These are phyloP conservation scores for Mesitornis unicolor DNA, from an alignment of 2,113 vertebrate species.

Conservation along the genomic window DNA sequence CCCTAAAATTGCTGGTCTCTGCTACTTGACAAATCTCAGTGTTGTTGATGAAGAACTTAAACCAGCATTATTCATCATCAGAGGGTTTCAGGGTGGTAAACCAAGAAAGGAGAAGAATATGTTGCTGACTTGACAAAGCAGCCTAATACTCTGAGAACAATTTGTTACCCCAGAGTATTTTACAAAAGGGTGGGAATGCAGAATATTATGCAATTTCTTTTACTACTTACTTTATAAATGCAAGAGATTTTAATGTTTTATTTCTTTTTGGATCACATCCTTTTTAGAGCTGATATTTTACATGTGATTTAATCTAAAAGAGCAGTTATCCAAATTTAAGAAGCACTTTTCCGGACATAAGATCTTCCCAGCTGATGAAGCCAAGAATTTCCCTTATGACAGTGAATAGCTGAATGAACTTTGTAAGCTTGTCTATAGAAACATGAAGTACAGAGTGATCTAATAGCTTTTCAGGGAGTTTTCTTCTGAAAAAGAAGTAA, in stretches of 20 bases:
- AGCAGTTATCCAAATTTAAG: not conserved
- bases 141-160: not conserved
- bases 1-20: not conserved
- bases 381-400: not conserved
- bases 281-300: not conserved
- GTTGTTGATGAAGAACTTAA: not conserved
- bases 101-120: not conserved
- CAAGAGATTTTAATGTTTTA: not conserved
- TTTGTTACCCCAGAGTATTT: not conserved
- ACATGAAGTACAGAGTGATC: not conserved
- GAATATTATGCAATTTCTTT: not conserved
- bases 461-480: not conserved
- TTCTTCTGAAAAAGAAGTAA: not conserved
- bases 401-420: not conserved
- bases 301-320: slow-evolving; percentile 8
- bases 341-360: not conserved
- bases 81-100: not conserved
- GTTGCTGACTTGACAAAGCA: not conserved
- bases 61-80: not conserved
- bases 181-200: not conserved
- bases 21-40: not conserved
- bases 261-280: not conserved
- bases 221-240: not conserved
- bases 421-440: not conserved
- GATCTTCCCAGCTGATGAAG: not conserved